Evolutionary conservation across 2,888 invertebrate genomes (phyloP).

Genomic region (Molanna angustata): DNA sequence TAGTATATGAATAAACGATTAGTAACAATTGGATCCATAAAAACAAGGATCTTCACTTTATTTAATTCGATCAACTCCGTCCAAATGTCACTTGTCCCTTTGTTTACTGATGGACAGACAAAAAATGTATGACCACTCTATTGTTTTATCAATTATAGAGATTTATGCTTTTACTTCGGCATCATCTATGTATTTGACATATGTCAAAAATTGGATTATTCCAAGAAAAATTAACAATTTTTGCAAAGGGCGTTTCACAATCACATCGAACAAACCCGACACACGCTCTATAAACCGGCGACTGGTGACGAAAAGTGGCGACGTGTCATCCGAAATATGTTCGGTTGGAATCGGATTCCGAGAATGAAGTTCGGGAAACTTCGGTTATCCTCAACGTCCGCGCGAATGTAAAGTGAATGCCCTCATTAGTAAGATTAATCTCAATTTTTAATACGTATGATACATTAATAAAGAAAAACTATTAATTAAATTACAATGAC

Average conservation of each 20-base stretch:
- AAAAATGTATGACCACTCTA: not conserved
- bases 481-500: too few relatives aligned
- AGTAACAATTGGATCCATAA: constrained; percentile 12
- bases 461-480: too few relatives aligned
- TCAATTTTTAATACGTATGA: too few relatives aligned
- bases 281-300: constrained; percentile 14
- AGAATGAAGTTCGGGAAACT: constrained; percentile 15
- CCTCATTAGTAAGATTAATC: too few relatives aligned
- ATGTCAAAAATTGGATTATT: constrained; percentile 19
- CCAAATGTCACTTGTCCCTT: constrained; percentile 17
- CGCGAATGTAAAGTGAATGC: constrained; percentile 21
- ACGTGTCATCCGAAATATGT: constrained; percentile 17
- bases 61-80: constrained; percentile 15
- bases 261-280: constrained; percentile 1
- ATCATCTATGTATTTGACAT: too few relatives aligned
- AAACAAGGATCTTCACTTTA: constrained; percentile 16
- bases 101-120: constrained; percentile 11
- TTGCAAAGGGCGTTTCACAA: constrained; percentile 18
- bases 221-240: constrained; percentile 21
- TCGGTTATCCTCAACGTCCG: constrained; percentile 21
- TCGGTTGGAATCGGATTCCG: constrained; percentile 16
- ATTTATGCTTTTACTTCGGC: too few relatives aligned
- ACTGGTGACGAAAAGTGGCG: constrained; percentile 14
- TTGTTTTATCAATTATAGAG: not conserved
- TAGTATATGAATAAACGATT: not conserved